Percentiles rank a stretch among this genome's conserved stretches.
These are phyloP conservation scores for Mesochorus sp. DNA, from an alignment of 2,888 invertebrate genomes.

Conservation along the genomic window DNA sequence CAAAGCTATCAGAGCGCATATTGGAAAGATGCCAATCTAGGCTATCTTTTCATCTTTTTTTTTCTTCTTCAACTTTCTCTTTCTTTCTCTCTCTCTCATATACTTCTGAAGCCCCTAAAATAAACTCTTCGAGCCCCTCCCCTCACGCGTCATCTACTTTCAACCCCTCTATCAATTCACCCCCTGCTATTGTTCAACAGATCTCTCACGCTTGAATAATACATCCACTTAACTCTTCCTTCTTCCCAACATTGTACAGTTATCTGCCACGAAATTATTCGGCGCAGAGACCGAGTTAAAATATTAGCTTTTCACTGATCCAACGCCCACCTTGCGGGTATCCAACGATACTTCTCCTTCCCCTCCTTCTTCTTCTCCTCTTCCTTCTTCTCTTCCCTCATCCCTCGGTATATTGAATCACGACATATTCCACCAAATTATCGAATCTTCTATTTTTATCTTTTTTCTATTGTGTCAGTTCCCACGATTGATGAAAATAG, in stretches of 20 bases:
- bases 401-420: slow-evolving; percentile 19
- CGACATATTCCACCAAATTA: not conserved
- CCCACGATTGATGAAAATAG: not conserved
- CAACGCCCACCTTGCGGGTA: slow-evolving; percentile 35
- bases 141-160: slow-evolving; percentile 29
- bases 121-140: slow-evolving; percentile 39
- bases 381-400: not conserved
- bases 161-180: slow-evolving; percentile 53
- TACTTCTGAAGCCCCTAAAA: slow-evolving; percentile 21
- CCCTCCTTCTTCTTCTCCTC: not conserved
- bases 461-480: not conserved
- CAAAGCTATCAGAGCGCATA: slow-evolving; percentile 30
- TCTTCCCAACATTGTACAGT: slow-evolving; percentile 34
- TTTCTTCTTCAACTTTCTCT: not conserved
- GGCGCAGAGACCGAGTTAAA: slow-evolving; percentile 42
- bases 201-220: slow-evolving; percentile 61
- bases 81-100: not conserved
- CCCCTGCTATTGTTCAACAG: slow-evolving; percentile 55
- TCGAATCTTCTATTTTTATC: not conserved
- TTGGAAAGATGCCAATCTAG: slow-evolving; percentile 44
- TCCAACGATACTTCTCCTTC: slow-evolving; percentile 40
- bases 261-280: slow-evolving; percentile 55
- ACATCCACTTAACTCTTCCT: slow-evolving; percentile 56
- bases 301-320: slow-evolving; percentile 53
- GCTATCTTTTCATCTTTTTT: slow-evolving; percentile 17